Percentiles rank a stretch among this genome's conserved stretches.
These are phyloP conservation scores for Tachina grossa DNA, from an alignment of 2,888 invertebrate species.

Conservation along the genomic window DNA sequence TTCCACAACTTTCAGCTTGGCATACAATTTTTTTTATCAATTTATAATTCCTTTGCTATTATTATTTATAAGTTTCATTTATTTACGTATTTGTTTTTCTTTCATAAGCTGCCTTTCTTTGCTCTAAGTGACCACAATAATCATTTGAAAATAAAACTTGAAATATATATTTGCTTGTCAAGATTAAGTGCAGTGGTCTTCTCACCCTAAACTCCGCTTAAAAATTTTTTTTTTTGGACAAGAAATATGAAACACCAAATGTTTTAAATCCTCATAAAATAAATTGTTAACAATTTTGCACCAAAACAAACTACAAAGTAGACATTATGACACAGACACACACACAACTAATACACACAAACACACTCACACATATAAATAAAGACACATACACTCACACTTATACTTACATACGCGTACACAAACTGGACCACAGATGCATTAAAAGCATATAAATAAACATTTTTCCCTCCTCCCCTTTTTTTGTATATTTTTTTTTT, in stretches of 20 bases:
- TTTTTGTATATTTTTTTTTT: background rate
- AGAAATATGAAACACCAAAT: constrained; percentile 38
- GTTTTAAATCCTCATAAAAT: constrained; percentile 64
- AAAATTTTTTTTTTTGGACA: constrained; percentile 8
- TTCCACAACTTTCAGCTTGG: no score
- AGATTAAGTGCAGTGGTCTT: constrained; percentile 20
- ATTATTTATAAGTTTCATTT: constrained; percentile 21
- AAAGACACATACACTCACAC: background rate
- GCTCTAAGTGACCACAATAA: background rate
- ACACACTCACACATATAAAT: background rate
- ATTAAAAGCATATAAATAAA: constrained; percentile 60
- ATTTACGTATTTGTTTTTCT: background rate
- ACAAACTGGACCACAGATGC: constrained; percentile 64
- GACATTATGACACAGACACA: background rate
- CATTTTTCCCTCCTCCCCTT: constrained; percentile 25
- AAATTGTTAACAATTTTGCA: constrained; percentile 67
- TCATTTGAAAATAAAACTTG: background rate
- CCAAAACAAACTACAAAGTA: constrained; percentile 27
- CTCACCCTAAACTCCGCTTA: constrained; percentile 29
- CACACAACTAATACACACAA: background rate
- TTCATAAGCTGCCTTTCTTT: background rate
- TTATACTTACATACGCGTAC: background rate
- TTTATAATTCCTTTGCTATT: constrained; percentile 4
- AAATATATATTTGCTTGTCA: constrained; percentile 35
- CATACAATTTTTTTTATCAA: background rate